Conservation (phyloP, 2,888 invertebrate genomes). For the Drosophila peninsularis region DNA sequence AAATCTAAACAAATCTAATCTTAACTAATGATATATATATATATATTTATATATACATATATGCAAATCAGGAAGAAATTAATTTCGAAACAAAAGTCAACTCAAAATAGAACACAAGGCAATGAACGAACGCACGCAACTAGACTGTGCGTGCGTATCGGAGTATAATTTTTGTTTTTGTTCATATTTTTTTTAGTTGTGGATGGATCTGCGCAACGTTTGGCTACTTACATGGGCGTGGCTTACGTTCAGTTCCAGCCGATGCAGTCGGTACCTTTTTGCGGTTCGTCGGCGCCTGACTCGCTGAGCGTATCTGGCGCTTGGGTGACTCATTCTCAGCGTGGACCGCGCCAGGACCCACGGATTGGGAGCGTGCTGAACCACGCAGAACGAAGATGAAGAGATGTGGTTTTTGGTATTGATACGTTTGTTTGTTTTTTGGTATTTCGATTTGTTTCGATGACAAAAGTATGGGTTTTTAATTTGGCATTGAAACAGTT, state of each 20-base stretch:
- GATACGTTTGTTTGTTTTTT: slow-evolving; percentile 35
- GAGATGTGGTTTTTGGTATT: slow-evolving; percentile 47
- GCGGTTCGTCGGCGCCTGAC: slow-evolving; percentile 85
- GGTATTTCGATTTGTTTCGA: slow-evolving; percentile 52
- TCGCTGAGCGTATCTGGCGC: slow-evolving; percentile 87
- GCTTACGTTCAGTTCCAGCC: slow-evolving; percentile 86
- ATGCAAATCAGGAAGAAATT: slow-evolving; percentile 65
- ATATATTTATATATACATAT: slow-evolving; percentile 22
- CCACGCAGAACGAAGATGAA: slow-evolving; percentile 48
- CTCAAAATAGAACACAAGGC: slow-evolving; percentile 37
- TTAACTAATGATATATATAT: slow-evolving; percentile 31
- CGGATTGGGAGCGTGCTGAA: slow-evolving; percentile 89
- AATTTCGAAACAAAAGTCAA: slow-evolving; percentile 21
- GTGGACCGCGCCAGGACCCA: slow-evolving; percentile 86
- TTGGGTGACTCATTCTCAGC: slow-evolving; percentile 91
- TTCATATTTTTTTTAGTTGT: slow-evolving; percentile 23
- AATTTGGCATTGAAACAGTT: slow-evolving; percentile 49
- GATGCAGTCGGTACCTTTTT: slow-evolving; percentile 86
- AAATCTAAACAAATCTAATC: slow-evolving; percentile 36
- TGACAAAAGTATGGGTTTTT: slow-evolving; percentile 71
- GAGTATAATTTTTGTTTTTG: slow-evolving; percentile 8
- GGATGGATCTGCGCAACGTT: slow-evolving; percentile 50
- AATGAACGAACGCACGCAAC: slow-evolving; percentile 45
- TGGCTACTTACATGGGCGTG: slow-evolving; percentile 89
- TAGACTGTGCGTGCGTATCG: slow-evolving; percentile 33